These are phyloP conservation scores for Agrochola lychnidis DNA, from an alignment of 2,888 invertebrate species.

Conservation along the genomic window DNA sequence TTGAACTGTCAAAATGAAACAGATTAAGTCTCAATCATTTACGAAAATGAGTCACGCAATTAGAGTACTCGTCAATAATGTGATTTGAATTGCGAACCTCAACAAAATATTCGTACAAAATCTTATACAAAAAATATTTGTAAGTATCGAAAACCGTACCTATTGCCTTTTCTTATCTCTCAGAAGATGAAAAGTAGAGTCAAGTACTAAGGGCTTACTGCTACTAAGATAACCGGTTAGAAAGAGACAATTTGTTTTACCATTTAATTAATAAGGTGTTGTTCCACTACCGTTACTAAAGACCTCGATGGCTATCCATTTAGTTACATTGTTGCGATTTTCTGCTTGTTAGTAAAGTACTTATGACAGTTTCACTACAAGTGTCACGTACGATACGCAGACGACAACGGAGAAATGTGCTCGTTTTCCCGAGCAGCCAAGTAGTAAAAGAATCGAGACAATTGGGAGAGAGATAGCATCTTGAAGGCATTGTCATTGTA, in stretches of 20 bases:
- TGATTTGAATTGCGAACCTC: too few species aligned
- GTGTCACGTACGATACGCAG: conserved; percentile 10
- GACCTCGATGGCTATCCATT: not conserved
- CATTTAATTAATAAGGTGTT: not conserved
- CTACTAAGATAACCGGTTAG: too few species aligned
- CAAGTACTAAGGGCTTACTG: too few species aligned
- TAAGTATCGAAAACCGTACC: too few species aligned
- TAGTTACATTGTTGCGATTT: conserved; percentile 21
- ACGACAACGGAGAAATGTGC: conserved; percentile 33
- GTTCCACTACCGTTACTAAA: not conserved
- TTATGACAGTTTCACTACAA: conserved; percentile 25
- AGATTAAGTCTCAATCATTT: too few species aligned
- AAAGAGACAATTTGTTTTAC: not conserved
- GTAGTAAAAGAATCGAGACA: conserved; percentile 19
- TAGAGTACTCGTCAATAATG: too few species aligned
- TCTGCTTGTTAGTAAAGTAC: conserved; percentile 32
- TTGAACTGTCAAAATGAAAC: too few species aligned
- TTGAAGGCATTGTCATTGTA: conserved; percentile 12
- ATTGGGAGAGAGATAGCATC: conserved; percentile 7
- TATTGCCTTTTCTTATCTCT: too few species aligned
- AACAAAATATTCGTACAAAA: too few species aligned
- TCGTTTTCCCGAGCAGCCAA: conserved; percentile 45
- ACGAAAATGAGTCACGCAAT: too few species aligned
- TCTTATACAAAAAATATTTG: too few species aligned
- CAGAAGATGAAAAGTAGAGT: too few species aligned